These are phyloP conservation scores for Spilosoma lubricipeda DNA, from an alignment of 2,888 invertebrate genomes.

Conservation along the genomic window DNA sequence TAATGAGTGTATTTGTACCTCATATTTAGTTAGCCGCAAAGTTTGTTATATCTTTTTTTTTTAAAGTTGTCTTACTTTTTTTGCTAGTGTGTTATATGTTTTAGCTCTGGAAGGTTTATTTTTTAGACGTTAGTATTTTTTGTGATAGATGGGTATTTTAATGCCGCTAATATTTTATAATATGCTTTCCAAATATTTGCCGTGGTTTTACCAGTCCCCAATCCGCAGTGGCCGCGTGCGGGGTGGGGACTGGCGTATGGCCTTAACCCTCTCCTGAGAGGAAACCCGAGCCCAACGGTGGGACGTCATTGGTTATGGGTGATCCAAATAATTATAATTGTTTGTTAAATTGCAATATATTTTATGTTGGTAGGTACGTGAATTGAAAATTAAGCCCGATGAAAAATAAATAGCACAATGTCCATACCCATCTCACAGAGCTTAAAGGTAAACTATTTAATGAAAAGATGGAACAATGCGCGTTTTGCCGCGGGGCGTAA, in stretches of 20 bases:
- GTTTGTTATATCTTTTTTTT: not conserved
- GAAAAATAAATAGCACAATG: not conserved
- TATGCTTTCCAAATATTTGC: not conserved
- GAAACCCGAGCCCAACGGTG: no score
- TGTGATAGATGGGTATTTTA: not conserved
- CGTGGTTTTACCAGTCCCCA: no score
- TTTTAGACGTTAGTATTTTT: not conserved
- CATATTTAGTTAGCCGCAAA: not conserved
- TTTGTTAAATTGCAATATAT: not conserved
- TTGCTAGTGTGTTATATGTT: not conserved
- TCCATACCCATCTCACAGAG: not conserved
- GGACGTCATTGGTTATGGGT: no score
- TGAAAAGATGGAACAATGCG: conserved; percentile 55
- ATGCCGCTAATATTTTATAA: not conserved
- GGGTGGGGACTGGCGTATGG: no score
- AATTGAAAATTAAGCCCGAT: not conserved
- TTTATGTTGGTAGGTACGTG: not conserved
- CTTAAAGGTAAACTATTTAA: conserved; percentile 51
- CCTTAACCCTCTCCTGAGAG: no score
- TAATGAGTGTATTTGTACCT: conserved; percentile 5
- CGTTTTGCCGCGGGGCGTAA: conserved; percentile 52
- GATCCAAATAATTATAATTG: no score
- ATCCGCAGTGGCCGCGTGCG: no score
- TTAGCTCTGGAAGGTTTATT: not conserved
- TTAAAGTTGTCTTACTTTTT: not conserved